Conservation (phyloP, 2,888 invertebrate genomes). For the Polyploca ridens region DNA sequence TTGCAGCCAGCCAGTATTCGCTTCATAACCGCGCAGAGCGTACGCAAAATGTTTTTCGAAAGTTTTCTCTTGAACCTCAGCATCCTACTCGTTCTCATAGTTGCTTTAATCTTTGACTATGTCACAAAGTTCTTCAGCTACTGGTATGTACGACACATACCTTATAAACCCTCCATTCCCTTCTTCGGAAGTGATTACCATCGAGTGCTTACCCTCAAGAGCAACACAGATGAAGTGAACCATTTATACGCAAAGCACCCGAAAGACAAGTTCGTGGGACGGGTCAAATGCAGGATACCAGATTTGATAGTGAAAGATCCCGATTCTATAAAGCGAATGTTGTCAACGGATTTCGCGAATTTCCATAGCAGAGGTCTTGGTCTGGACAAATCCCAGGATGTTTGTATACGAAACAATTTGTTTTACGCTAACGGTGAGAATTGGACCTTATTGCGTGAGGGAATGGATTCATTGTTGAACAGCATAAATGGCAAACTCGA, state of each 20-base stretch:
- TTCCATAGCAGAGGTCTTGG: constrained; percentile 79
- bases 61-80: constrained; percentile 70
- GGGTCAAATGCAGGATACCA: constrained; percentile 74
- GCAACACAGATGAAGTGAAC: constrained; percentile 68
- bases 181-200: constrained; percentile 76
- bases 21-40: constrained; percentile 54
- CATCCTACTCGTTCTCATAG: constrained; percentile 58
- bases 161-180: constrained; percentile 66
- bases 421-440: constrained; percentile 79
- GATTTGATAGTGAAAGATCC: constrained; percentile 76
- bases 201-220: constrained; percentile 64
- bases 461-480: constrained; percentile 68
- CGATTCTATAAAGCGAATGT: constrained; percentile 70
- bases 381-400: constrained; percentile 81
- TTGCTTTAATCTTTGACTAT: constrained; percentile 72
- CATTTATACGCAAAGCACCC: constrained; percentile 59
- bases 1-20: constrained; percentile 58
- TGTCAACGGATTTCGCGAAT: constrained; percentile 77
- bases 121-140: constrained; percentile 79
- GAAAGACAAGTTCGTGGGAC: constrained; percentile 69
- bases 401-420: constrained; percentile 83
- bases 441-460: constrained; percentile 70
- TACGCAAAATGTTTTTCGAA: constrained; percentile 80
- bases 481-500: constrained; percentile 59
- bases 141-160: constrained; percentile 76